Evolutionary conservation across 1,140 invertebrate genomes (phyloP).

Genomic region (Druon quercuslanigerum): DNA sequence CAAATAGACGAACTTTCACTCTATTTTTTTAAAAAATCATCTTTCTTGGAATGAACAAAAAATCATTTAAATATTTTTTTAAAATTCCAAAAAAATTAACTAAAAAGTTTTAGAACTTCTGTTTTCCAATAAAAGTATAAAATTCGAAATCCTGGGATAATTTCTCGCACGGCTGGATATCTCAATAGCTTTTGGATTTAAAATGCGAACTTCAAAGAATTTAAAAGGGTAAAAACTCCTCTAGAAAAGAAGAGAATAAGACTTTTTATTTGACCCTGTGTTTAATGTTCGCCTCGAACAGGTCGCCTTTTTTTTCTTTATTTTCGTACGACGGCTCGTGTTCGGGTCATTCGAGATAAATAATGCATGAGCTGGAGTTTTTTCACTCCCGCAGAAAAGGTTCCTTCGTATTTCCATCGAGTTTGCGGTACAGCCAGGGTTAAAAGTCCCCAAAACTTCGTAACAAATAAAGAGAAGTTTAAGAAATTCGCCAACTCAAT

Average conservation of each 20-base stretch:
- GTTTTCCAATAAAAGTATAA: no score
- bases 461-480: conserved; percentile 4
- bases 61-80: no score
- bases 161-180: no score
- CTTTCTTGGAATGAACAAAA: no score
- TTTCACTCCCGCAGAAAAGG: neutral
- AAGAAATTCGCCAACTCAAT: conserved; percentile 10
- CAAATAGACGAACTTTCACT: no score
- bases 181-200: no score
- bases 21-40: no score
- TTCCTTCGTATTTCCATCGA: neutral
- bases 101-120: no score
- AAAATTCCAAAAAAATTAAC: no score
- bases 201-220: neutral
- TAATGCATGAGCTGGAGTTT: conserved; percentile 26
- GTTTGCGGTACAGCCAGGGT: neutral
- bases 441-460: conserved; percentile 19
- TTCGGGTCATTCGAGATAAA: conserved; percentile 24
- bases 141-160: no score
- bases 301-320: neutral
- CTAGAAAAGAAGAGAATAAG: neutral
- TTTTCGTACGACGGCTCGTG: conserved; percentile 5
- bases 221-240: neutral
- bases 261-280: conserved; percentile 16
- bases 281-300: conserved; percentile 20